Evolutionary conservation across 2,888 invertebrate species (phyloP).

Genomic region (Eupithecia abbreviata): DNA sequence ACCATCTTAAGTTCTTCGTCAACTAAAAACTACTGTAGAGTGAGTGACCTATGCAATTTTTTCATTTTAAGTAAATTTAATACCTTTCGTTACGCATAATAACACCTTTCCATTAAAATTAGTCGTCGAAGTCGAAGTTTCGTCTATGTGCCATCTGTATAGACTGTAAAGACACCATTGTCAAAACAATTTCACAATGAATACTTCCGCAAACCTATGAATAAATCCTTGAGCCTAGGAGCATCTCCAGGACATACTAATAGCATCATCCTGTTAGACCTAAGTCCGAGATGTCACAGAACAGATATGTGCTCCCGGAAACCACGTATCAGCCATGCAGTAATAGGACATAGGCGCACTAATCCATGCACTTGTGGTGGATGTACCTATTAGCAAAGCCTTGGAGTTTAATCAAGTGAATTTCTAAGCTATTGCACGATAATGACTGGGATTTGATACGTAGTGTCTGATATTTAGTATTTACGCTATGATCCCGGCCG

Average conservation of each 20-base stretch:
- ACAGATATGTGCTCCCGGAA: conserved; percentile 33
- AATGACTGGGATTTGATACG: neutral
- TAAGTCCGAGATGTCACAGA: conserved; percentile 32
- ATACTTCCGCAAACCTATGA: neutral
- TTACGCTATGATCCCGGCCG: too few species aligned
- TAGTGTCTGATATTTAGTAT: neutral
- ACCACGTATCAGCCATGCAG: conserved; percentile 36
- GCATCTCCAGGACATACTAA: conserved; percentile 30
- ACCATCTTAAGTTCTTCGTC: too few species aligned
- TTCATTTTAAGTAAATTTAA: too few species aligned
- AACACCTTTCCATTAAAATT: too few species aligned
- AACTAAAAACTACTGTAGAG: too few species aligned
- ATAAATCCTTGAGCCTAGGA: conserved; percentile 25
- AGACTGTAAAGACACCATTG: neutral
- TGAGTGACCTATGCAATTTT: too few species aligned
- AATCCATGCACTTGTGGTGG: conserved; percentile 31
- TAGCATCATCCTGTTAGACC: conserved; percentile 35
- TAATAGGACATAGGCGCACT: conserved; percentile 28
- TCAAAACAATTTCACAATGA: neutral
- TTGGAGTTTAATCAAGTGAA: neutral
- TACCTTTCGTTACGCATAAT: too few species aligned
- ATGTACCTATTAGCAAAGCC: conserved; percentile 20
- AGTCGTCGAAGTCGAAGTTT: too few species aligned
- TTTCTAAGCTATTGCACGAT: neutral
- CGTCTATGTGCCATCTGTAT: neutral